A percentile compares a stretch with the other conserved stretches of the same genome.
Conservation (phyloP, 2,888 invertebrate species). For the Oscheius sp. region DNA sequence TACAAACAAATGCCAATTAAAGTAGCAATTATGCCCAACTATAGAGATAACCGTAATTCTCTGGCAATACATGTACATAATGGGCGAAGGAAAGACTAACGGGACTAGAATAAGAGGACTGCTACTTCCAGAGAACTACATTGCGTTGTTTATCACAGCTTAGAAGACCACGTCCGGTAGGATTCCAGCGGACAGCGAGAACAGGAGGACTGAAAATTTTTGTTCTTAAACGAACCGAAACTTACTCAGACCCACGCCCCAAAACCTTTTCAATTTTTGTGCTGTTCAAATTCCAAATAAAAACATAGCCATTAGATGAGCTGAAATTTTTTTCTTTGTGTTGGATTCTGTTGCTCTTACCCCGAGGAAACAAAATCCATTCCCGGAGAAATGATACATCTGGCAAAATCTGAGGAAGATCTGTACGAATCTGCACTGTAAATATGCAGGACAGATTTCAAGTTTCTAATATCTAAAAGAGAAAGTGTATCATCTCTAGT, state of each 20-base stretch:
- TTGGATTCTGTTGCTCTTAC: too few relatives aligned
- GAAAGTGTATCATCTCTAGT: conserved; percentile 94
- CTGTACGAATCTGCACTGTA: conserved; percentile 92
- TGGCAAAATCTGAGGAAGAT: conserved; percentile 56
- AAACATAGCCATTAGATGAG: conserved; percentile 36
- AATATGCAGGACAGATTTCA: conserved; percentile 83
- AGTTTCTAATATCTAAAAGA: conserved; percentile 89
- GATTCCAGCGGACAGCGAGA: conserved; percentile 65
- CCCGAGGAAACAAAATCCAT: conserved; percentile 46
- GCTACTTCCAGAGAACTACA: conserved; percentile 55
- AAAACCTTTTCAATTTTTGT: conserved; percentile 43
- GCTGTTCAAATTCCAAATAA: conserved; percentile 42
- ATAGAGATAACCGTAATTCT: not conserved
- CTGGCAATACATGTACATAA: not conserved
- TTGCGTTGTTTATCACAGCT: conserved; percentile 55
- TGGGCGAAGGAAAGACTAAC: not conserved
- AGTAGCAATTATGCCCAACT: not conserved
- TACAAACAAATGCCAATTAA: not conserved
- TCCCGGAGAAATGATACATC: conserved; percentile 55
- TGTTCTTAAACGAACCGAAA: not conserved
- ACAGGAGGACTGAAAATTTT: conserved; percentile 45
- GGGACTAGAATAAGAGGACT: not conserved
- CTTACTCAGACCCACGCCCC: conserved; percentile 33
- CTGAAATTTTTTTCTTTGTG: conserved; percentile 3
- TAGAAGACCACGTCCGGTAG: conserved; percentile 57